Evolutionary conservation across 1,140 invertebrate genomes (phyloP).

Genomic region (Theocolax elegans): DNA sequence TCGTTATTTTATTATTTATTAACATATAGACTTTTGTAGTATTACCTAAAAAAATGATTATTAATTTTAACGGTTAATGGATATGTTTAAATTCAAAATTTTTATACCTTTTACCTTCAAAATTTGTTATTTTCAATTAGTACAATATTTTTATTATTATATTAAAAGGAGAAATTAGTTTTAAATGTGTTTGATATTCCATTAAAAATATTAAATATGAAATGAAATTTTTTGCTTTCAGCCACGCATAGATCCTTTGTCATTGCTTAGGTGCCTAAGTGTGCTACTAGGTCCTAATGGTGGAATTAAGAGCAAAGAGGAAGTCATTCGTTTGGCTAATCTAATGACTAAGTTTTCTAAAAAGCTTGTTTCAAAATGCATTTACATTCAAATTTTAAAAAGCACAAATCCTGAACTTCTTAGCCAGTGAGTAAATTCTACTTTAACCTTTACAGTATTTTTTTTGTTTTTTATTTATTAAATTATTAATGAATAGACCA

Average conservation of each 20-base stretch:
- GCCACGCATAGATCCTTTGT: constrained; percentile 90
- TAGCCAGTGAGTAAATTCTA: constrained; percentile 74
- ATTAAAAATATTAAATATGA: not conserved
- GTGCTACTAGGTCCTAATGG: constrained; percentile 84
- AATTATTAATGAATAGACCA: not conserved
- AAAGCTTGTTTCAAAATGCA: constrained; percentile 94
- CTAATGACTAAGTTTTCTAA: constrained; percentile 96
- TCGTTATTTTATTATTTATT: no score
- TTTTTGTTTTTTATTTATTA: constrained; percentile 3
- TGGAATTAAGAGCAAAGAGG: constrained; percentile 86
- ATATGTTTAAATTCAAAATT: no score
- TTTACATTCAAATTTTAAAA: constrained; percentile 93
- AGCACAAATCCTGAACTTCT: constrained; percentile 86
- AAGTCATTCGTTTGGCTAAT: constrained; percentile 87
- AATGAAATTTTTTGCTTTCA: constrained; percentile 68
- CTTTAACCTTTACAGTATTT: not conserved
- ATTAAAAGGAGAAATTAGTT: no score
- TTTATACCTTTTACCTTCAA: no score
- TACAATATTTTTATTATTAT: not conserved
- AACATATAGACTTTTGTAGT: no score
- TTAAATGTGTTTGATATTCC: not conserved
- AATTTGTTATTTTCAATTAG: no score
- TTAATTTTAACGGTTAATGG: no score
- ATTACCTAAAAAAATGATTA: no score
- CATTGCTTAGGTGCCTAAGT: constrained; percentile 86